A percentile compares a stretch with the other conserved stretches of the same genome.
Conservation (phyloP, 2,888 invertebrate species). For the Leucophenga montana region DNA sequence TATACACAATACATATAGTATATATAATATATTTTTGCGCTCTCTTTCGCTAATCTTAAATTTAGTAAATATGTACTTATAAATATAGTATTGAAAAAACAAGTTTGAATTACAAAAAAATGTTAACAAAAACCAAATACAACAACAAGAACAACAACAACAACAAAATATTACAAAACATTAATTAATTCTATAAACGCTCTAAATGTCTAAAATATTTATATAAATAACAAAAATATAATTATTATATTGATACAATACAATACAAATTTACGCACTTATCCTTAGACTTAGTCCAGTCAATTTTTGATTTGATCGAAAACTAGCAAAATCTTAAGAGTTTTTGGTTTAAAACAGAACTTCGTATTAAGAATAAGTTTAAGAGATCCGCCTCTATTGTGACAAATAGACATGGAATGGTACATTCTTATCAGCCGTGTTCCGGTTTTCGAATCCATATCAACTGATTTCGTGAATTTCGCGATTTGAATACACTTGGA, state of each 20-base stretch:
- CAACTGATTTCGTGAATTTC: too few species aligned
- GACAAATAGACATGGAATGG: too few species aligned
- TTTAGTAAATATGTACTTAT: slow-evolving; percentile 11
- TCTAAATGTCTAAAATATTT: slow-evolving; percentile 41
- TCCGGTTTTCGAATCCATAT: too few species aligned
- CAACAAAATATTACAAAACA: slow-evolving; percentile 26
- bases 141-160: too few species aligned
- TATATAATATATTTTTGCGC: slow-evolving; percentile 24
- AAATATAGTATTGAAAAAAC: slow-evolving; percentile 17
- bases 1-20: slow-evolving; percentile 24
- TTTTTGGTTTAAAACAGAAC: too few species aligned
- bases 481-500: too few species aligned
- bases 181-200: slow-evolving; percentile 27
- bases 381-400: too few species aligned
- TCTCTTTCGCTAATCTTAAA: slow-evolving; percentile 30
- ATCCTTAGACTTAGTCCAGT: too few species aligned
- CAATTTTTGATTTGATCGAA: too few species aligned
- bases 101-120: slow-evolving; percentile 26
- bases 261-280: not conserved
- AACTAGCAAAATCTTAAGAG: too few species aligned
- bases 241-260: not conserved
- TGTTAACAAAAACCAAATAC: slow-evolving; percentile 24
- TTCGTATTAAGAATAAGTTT: too few species aligned
- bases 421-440: too few species aligned
- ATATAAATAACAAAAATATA: not conserved